Base-by-base conservation (phyloP, 2,888 invertebrate species). In the Rapana venosa region DNA sequence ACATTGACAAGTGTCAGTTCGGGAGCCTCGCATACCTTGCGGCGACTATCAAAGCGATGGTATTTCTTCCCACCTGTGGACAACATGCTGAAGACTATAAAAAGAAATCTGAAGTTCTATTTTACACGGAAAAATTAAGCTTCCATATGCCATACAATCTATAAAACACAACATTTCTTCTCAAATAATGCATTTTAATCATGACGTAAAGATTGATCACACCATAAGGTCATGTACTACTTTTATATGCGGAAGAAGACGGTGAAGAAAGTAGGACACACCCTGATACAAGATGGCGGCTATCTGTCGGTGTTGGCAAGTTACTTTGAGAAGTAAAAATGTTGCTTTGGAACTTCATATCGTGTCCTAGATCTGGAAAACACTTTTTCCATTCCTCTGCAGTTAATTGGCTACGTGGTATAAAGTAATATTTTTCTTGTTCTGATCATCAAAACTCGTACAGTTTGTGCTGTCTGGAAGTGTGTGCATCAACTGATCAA, bases 241-340 rank as follows among this genome's bases (percentile, higher is more conserved):
- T 85, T 84, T 83, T 84, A 47, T 32, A 22, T 6, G 89, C 85
- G 89, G 89, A 89, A 74, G 89, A 66, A 89, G 26, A 89, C 66
- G n/a, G 26, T 20, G 85, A 47, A 30, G 89, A 89, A 88, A 87
- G 70, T 74, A 83, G 81, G 90, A 90, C 90, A 90, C 90, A 90
- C 94, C 94, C 93, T 93, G 93, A 92, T 91, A 93, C 93, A 94
- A 94, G 90, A 94, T 94, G 94, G 94, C 94, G 93, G 94, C 90
- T 90, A 91, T 92, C 91, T 91, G 91, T 90, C 89, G 89, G 90
- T 91, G 87, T 91, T 90, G 90, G 87, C 89, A 88, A 90, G 91
- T 91, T 86, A 88, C 74, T 66, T 85, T 89, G 74, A 35, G 47
- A 70, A 66, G 70, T 47, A 58, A 89, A 89, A 84, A 89, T 89